A percentile compares a stretch with the other conserved stretches of the same genome.
Conservation (phyloP, 1,140 invertebrate species). For the Dendroctonus valens region DNA sequence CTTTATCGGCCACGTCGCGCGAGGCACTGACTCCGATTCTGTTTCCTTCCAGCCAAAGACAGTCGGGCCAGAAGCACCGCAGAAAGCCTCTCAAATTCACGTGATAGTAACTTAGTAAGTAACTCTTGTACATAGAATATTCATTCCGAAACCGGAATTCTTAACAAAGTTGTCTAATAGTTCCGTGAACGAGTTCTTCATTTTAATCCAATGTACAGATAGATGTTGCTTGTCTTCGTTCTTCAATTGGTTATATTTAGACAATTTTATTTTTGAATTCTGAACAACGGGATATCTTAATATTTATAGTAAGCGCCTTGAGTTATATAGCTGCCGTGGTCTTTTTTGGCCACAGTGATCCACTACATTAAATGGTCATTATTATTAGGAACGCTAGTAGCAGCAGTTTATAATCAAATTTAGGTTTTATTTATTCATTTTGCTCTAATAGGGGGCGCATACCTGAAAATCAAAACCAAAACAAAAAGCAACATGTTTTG, state of each 20-base stretch:
- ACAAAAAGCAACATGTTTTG: not conserved
- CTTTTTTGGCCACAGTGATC: slow-evolving; percentile 31
- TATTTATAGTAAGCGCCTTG: slow-evolving; percentile 13
- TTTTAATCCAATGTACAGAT: too few relatives aligned
- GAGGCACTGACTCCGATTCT: slow-evolving; percentile 49
- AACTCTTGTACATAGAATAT: slow-evolving; percentile 11
- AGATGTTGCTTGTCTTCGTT: not conserved
- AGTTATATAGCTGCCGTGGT: slow-evolving; percentile 20
- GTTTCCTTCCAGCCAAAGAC: slow-evolving; percentile 34
- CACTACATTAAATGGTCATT: slow-evolving; percentile 30
- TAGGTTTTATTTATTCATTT: slow-evolving; percentile 4
- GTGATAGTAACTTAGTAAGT: slow-evolving; percentile 38
- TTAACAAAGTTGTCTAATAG: not conserved
- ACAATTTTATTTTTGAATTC: too few relatives aligned
- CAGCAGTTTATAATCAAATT: slow-evolving; percentile 8
- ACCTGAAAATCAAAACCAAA: slow-evolving; percentile 11
- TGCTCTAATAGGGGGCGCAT: not conserved
- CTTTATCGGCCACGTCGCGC: slow-evolving; percentile 50
- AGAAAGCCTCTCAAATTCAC: slow-evolving; percentile 40
- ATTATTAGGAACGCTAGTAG: slow-evolving; percentile 4
- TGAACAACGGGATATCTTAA: too few relatives aligned
- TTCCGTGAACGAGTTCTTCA: not conserved
- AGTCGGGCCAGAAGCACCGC: slow-evolving; percentile 33
- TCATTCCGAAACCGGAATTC: slow-evolving; percentile 1
- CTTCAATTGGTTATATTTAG: not conserved